Evolutionary conservation across 2,888 invertebrate species (phyloP), one percentile per base, ranked within the genome.

Genomic region (Leucophenga maculata): DNA sequence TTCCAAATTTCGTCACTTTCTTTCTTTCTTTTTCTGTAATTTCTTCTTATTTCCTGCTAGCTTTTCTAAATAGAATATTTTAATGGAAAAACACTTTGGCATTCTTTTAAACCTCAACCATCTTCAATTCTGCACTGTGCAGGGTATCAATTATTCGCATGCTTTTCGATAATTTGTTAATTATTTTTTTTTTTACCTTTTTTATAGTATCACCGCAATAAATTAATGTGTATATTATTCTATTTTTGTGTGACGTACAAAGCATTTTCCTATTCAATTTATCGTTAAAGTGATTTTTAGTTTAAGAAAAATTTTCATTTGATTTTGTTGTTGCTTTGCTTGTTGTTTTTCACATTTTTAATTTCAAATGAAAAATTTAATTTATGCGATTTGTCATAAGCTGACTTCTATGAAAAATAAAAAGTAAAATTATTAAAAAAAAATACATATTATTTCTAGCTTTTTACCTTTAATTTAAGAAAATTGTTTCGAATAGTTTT

Each of bases 171-270:
- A 39, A 39, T 46, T 11, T 62, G 14, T 46, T 46, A 6, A 16
- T 46, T 22, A 16, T 62, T 22, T 65, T 65, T 50, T 11, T 50
- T 22, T 52, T 65, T n/a, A 14, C 50, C 26, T 65, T 52, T 26
- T 65, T 65, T 54, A 22, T 52, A 52, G 39, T 65, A 32, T 65
- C 39, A 65, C 2, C 54, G 54, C 54, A 54, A 65, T 65, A 54
- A 52, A 54, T 54, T 54, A 65, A 65, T 54, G 46, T 52, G 54
- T 14, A 65, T 52, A 39, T 50, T 31, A 65, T 50, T 65, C 31
- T 31, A 52, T 50, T 50, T 65, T 14, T 65, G 32, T 65, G 6
- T 65, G 65, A 39, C 65, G 39, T 65, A 52, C 65, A 18, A n/a
- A 16, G 39, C 8, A 39, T 39, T 39, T 8, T 39, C 11, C 3